Conservation (phyloP, 2,113 vertebrate genomes). For the Drymodes brunneopygia region DNA sequence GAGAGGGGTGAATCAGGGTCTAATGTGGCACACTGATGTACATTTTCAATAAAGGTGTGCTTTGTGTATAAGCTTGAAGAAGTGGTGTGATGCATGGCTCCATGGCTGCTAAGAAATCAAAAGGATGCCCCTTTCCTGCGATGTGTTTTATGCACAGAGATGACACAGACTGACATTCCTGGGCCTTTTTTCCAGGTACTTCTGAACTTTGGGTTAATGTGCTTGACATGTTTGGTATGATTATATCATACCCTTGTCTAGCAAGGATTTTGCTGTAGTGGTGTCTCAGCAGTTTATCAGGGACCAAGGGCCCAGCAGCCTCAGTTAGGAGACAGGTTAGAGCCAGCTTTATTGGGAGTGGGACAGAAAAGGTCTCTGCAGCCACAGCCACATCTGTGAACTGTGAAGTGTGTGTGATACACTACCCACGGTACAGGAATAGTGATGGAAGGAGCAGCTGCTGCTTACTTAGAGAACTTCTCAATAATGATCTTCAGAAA, state of each 20-base stretch:
- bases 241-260: neutral
- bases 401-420: neutral
- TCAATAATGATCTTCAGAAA: neutral
- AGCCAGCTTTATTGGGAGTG: neutral
- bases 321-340: neutral
- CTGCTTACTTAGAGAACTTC: neutral
- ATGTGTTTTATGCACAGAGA: neutral
- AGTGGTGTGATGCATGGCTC: neutral
- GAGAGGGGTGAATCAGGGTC: neutral
- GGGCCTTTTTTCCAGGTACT: neutral
- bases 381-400: neutral
- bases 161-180: neutral
- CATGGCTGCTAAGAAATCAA: neutral
- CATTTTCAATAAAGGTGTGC: neutral
- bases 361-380: neutral
- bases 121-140: neutral
- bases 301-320: neutral
- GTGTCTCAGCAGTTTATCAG: neutral
- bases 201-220: neutral
- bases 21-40: neutral
- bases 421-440: neutral
- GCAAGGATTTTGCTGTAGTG: neutral
- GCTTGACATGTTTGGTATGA: neutral
- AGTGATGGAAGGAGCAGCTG: neutral
- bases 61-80: neutral